These are phyloP conservation scores for Dallia pectoralis DNA, from an alignment of 2,797 vertebrate genomes.

Conservation along the genomic window DNA sequence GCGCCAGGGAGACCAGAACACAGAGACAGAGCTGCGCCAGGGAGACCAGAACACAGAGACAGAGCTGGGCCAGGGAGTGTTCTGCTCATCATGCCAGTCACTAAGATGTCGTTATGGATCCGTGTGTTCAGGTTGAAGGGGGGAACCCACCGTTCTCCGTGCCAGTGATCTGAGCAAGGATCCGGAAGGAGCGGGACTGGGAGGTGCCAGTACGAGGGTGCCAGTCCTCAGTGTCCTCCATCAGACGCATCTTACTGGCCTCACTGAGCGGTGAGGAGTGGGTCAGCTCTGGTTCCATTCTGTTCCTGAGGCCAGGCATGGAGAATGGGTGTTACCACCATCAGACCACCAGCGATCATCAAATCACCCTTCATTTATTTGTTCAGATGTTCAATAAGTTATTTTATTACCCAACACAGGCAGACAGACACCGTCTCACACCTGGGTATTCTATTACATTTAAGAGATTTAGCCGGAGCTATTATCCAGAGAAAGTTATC, in stretches of 20 bases:
- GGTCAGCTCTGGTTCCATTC: constrained; percentile 74
- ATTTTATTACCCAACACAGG: too few species aligned
- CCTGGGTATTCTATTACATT: too few species aligned
- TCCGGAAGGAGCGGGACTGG: constrained; percentile 95
- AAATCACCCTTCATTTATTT: not conserved
- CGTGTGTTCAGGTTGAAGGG: not conserved
- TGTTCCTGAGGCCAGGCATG: constrained; percentile 50
- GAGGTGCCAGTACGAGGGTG: constrained; percentile 84
- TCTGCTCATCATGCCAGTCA: not conserved
- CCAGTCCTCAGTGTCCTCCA: constrained; percentile 98
- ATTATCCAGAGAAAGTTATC: too few species aligned
- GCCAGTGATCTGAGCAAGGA: constrained; percentile 95
- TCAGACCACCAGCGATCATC: not conserved
- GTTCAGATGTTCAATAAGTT: not conserved
- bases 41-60: not conserved
- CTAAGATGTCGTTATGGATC: not conserved
- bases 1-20: too few species aligned
- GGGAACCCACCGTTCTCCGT: constrained; percentile 85
- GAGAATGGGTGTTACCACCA: not conserved
- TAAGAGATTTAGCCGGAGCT: not conserved
- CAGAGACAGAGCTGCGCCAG: not conserved
- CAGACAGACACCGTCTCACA: too few species aligned
- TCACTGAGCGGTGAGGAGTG: constrained; percentile 78
- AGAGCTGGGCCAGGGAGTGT: not conserved
- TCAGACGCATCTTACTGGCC: constrained; percentile 92